Evolutionary conservation across 2,888 invertebrate species (phyloP).

Genomic region (Nomada flava): DNA sequence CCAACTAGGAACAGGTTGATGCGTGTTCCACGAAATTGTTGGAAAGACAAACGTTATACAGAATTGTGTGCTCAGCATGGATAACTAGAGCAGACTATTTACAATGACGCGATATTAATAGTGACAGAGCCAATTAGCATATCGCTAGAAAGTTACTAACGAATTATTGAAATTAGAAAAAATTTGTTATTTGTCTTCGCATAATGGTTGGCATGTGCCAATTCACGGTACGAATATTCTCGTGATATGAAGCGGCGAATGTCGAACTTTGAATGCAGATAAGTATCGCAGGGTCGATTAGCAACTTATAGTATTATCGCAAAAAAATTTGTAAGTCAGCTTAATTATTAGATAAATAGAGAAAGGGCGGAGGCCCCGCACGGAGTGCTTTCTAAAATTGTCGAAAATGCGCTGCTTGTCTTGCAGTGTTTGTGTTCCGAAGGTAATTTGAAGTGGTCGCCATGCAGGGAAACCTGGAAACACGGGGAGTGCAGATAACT

Average conservation of each 20-base stretch:
- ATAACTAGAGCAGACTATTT: neutral
- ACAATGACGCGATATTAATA: constrained; percentile 8
- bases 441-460: constrained; percentile 12
- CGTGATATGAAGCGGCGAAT: too few species aligned
- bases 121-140: neutral
- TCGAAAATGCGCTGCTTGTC: constrained; percentile 16
- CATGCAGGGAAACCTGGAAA: neutral
- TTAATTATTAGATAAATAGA: constrained; percentile 4
- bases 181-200: neutral
- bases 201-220: too few species aligned
- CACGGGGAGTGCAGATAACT: neutral
- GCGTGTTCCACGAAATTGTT: neutral
- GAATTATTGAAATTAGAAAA: neutral
- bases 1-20: neutral
- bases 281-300: neutral
- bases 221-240: too few species aligned
- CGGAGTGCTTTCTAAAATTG: constrained; percentile 18
- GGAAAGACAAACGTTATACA: neutral
- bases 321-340: neutral
- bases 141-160: too few species aligned
- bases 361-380: neutral
- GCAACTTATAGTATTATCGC: neutral
- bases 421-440: constrained; percentile 18
- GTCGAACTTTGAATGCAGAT: too few species aligned
- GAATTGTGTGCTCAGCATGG: neutral